Evolutionary conservation across 2,888 invertebrate genomes (phyloP).

Genomic region (Protodeltote pygarga): DNA sequence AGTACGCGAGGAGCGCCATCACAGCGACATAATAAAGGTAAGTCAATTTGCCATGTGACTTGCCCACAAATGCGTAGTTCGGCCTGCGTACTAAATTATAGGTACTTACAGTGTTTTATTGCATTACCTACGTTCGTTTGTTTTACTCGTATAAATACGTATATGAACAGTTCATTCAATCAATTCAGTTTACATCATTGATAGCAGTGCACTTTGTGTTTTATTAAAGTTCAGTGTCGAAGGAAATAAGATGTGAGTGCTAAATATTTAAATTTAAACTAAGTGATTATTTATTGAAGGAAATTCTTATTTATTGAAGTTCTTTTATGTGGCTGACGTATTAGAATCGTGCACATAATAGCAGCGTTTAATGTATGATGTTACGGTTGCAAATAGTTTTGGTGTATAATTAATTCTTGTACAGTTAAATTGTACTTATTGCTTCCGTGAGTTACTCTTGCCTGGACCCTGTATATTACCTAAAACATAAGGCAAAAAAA

Average conservation of each 20-base stretch:
- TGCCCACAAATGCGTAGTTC: slow-evolving; percentile 32
- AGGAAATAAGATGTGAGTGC: slow-evolving; percentile 35
- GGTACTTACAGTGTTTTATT: slow-evolving; percentile 38
- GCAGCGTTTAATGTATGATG: too few relatives aligned
- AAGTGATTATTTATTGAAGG: slow-evolving; percentile 31
- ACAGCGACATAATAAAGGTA: too few relatives aligned
- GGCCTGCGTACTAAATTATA: slow-evolving; percentile 32
- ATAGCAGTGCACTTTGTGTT: slow-evolving; percentile 43
- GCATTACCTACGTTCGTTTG: slow-evolving; percentile 24
- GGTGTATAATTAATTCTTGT: slow-evolving; percentile 1
- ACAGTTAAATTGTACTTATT: background rate
- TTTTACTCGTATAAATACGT: slow-evolving; percentile 41
- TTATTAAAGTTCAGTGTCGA: slow-evolving; percentile 33
- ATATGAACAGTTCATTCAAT: slow-evolving; percentile 35
- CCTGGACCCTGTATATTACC: too few relatives aligned
- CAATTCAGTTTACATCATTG: slow-evolving; percentile 40
- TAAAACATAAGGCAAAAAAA: too few relatives aligned
- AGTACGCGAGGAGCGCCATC: slow-evolving; percentile 8
- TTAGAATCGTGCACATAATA: background rate
- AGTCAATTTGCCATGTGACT: slow-evolving; percentile 21
- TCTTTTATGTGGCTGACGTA: slow-evolving; percentile 3
- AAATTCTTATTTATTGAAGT: slow-evolving; percentile 14
- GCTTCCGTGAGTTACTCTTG: slow-evolving; percentile 5
- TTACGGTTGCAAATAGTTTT: background rate
- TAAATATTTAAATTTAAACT: slow-evolving; percentile 36